These are phyloP conservation scores for Cervus canadensis DNA, from an alignment of 2,113 vertebrate species.

Conservation along the genomic window DNA sequence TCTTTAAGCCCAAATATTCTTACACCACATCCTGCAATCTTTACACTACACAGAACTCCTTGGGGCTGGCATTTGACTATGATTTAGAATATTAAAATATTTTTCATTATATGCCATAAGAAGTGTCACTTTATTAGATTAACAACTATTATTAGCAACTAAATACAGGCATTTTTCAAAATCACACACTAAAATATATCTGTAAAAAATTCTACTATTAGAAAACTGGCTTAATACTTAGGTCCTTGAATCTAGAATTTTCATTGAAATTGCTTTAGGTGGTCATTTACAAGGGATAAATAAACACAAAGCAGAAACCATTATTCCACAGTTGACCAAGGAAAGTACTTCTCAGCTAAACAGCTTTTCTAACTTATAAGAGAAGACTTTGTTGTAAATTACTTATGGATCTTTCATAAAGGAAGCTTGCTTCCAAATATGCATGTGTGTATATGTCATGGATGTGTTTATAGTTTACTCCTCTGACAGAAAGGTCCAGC, in stretches of 20 bases:
- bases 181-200: not conserved
- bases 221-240: not conserved
- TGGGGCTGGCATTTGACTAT: not conserved
- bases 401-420: not conserved
- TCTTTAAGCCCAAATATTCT: not conserved
- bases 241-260: not conserved
- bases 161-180: not conserved
- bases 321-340: not conserved
- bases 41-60: not conserved
- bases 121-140: not conserved
- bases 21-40: fast-evolving
- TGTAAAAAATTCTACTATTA: not conserved
- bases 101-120: not conserved
- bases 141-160: not conserved
- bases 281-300: not conserved
- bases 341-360: not conserved
- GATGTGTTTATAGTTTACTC: not conserved
- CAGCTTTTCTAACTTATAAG: not conserved
- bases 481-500: not conserved
- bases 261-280: not conserved
- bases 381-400: not conserved
- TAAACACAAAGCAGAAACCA: not conserved
- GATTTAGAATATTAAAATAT: not conserved
- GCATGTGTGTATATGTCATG: not conserved
- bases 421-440: not conserved